phyloP scores from a whole-genome alignment of 1,140 invertebrate genomes.

The Pemphigus obesinymphae region DNA sequence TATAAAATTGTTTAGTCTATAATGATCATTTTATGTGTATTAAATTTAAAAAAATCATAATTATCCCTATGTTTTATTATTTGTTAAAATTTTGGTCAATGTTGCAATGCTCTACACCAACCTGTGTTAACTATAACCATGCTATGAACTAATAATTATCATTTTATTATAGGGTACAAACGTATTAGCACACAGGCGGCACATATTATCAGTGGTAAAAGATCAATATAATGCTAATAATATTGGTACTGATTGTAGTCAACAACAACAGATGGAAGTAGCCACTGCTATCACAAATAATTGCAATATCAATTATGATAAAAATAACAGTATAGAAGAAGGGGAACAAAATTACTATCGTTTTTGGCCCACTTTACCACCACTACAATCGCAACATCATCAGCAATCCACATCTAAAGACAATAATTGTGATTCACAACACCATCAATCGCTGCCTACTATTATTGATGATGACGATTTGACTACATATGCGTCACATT shows the following conservation, averaged over 20 bases:
- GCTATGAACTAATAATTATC: neutral
- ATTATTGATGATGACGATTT: neutral
- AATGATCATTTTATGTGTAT: too few species aligned
- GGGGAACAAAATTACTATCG: neutral
- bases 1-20: too few species aligned
- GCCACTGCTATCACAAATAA: neutral
- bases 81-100: too few species aligned
- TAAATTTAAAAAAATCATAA: too few species aligned
- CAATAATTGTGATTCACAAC: neutral
- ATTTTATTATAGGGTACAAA: conserved; percentile 16
- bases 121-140: too few species aligned
- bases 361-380: conserved; percentile 5
- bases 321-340: neutral
- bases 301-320: too few species aligned
- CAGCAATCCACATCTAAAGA: neutral
- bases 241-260: neutral
- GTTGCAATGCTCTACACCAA: too few species aligned
- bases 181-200: neutral
- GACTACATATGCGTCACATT: conserved; percentile 4
- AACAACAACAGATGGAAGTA: neutral
- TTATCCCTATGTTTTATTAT: too few species aligned
- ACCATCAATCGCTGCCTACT: neutral
- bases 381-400: neutral
- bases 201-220: neutral
- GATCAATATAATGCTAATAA: neutral